Base-by-base conservation (phyloP, 1,140 invertebrate species). In the Saccostrea echinata region DNA sequence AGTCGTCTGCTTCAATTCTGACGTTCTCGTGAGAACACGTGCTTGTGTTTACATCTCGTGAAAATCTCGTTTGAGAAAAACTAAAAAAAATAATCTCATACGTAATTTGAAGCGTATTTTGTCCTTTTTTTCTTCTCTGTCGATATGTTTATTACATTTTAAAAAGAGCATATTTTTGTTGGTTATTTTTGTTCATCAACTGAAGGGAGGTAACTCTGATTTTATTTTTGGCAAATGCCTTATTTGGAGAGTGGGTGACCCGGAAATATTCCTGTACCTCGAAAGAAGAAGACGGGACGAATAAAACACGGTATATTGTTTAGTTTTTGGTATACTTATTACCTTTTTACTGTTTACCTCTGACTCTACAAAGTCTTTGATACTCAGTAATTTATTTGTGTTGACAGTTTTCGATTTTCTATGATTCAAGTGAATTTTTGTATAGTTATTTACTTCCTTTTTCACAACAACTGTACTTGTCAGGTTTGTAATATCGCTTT, bases 221-320 rank as follows among this genome's bases (percentile, higher is more conserved):
- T 30, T 76, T 76, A 30, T 76, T 12, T 24, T 76, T 30, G 68
- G 68, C 68, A 76, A 76, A 76, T 76, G 68, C 68, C 68, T 76
- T 76, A 76, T 76, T 76, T 76, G 68, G 68, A 76, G 68, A 76
- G 68, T 13, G 68, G 68, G 68, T 76, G 68, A 76, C 68, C 68
- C 68, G 68, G 68, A 76, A 76, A 76, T 76, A 76, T 76, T 76
- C 68, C 24, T 33, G 24, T 61, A 76, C 27, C 33, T 76, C 68
- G 27, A 76, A 33, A 76, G 30, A 76, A 30, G 24, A 30, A 76
- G 68, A 33, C 68, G 4, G 18, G 24, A 76, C 68, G 55, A 61
- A 30, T 27, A 76, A 30, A 30, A 30, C 27, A 76, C 68, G 27
- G 24, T 13, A 76, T 27, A 33, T 16, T 76, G 24, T 30, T 76